Base-by-base conservation (phyloP, 2,113 vertebrate genomes). In the Coracopsis vasa region DNA sequence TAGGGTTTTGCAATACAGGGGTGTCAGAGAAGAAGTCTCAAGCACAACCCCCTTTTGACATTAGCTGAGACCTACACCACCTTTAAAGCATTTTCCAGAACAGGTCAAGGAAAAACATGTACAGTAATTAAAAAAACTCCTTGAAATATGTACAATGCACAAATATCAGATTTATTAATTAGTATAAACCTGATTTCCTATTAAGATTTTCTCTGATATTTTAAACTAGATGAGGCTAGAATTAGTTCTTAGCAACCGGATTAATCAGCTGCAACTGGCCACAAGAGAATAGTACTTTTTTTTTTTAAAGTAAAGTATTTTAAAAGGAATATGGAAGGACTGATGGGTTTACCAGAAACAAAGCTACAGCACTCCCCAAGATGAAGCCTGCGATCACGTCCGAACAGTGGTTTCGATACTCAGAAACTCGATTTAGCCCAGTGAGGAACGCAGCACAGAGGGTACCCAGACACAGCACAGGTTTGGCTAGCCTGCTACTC, bases 371-470 rank as follows among this genome's bases (percentile, higher is more conserved):
- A 35, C 98, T 99, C 42, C 99, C 99, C 95, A 99, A 96, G 90
- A 99, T 98, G 96, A 99, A 99, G 77, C 99, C 99, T 8, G 99
- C 99, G 1, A 99, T 98, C 71, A 99, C 99, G 0, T 99, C 99
- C 0, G 99, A 99, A 92, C 99, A 99, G 97, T 99, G 99, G 98
- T 99, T 99, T 56, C 99, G 98, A 90, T 99, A 99, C 95, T 99
- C 99, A 0, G 99, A 99, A 42, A 99, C 99, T 42, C 99, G 98
- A 92, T 99, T 99, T 50, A 99, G 98, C 51, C 99, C 99, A 0
- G 98, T 99, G 60, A 99, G 99, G 97, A 99, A 99, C 3, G 99
- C 99, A 11, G 99, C 98, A 73, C 99, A 99, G 75, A 99, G 98
- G 44, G 99, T 99, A 13, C 99, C 99, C 69, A 99, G 97, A 90